These are phyloP conservation scores for Cephus pulcher DNA, from an alignment of 2,888 invertebrate genomes.

Conservation along the genomic window DNA sequence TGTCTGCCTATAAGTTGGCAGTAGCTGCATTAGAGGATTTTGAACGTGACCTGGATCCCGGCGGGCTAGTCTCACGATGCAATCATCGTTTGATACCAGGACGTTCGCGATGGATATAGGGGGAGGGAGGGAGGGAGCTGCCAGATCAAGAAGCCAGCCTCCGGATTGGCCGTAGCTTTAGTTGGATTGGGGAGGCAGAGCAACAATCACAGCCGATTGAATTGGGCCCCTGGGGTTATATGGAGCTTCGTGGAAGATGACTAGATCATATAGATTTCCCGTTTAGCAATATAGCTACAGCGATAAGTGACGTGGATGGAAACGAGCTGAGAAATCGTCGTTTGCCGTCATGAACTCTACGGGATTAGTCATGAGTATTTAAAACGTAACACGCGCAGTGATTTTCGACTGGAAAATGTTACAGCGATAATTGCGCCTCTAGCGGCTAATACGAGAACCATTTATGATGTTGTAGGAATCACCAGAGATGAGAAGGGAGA, in stretches of 20 bases:
- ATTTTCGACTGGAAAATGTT: too few relatives aligned
- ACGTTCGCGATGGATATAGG: slow-evolving; percentile 31
- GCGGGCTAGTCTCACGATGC: slow-evolving; percentile 36
- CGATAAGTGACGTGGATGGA: not conserved
- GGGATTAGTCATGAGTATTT: not conserved
- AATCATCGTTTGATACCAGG: slow-evolving; percentile 52
- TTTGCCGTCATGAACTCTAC: not conserved
- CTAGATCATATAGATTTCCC: not conserved
- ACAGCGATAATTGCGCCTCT: too few relatives aligned
- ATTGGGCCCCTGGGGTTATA: slow-evolving; percentile 41
- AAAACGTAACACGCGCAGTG: too few relatives aligned
- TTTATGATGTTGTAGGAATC: too few relatives aligned
- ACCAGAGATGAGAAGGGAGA: too few relatives aligned
- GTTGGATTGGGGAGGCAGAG: slow-evolving; percentile 37
- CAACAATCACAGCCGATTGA: slow-evolving; percentile 59
- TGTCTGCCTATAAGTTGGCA: slow-evolving; percentile 19
- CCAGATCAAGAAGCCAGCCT: not conserved
- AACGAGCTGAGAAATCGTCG: not conserved
- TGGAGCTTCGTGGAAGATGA: slow-evolving; percentile 3
- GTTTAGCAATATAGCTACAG: not conserved
- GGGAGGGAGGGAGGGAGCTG: slow-evolving; percentile 8
- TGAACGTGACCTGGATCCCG: slow-evolving; percentile 46
- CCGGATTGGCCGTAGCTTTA: slow-evolving; percentile 20
- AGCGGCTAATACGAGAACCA: too few relatives aligned
- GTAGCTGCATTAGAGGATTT: slow-evolving; percentile 41